Percentiles rank a stretch among this genome's conserved stretches.
phyloP scores from a whole-genome alignment of 1,140 invertebrate species.

The Zaprionus gabonicus region DNA sequence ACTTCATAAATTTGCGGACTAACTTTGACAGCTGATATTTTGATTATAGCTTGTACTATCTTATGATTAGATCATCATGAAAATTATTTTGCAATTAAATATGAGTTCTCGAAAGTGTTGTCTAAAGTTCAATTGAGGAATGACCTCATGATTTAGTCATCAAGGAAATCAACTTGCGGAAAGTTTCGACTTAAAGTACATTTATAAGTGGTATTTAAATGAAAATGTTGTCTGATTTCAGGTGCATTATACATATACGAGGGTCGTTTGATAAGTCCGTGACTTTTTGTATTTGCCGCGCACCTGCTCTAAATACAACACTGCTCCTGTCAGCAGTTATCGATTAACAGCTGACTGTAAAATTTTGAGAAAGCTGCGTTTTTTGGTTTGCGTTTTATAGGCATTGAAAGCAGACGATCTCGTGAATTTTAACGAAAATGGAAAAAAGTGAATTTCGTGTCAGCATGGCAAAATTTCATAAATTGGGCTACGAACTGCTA shows the following conservation, averaged over 20 bases:
- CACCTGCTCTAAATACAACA: no score
- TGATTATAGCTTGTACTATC: conserved; percentile 19
- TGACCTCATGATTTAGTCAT: conserved; percentile 29
- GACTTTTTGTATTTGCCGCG: no score
- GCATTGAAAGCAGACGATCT: no score
- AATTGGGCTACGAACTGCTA: no score
- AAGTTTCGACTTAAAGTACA: background rate
- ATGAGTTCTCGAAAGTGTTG: conserved; percentile 9
- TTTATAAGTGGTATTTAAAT: conserved; percentile 21
- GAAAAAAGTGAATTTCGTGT: no score
- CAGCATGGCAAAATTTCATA: no score
- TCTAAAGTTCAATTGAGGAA: conserved; percentile 8
- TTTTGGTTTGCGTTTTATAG: no score
- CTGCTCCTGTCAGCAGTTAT: no score
- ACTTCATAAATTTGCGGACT: conserved; percentile 6
- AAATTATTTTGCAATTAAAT: conserved; percentile 40
- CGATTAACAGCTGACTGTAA: no score
- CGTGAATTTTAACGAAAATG: no score
- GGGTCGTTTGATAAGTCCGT: no score
- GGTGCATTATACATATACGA: background rate
- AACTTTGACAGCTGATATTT: background rate
- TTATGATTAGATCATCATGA: conserved; percentile 30
- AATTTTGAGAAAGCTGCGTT: no score
- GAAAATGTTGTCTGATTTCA: conserved; percentile 11
- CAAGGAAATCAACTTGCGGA: background rate